Evolutionary conservation across 2,797 vertebrate genomes (phyloP).

Genomic region (Molossus alvarezi): DNA sequence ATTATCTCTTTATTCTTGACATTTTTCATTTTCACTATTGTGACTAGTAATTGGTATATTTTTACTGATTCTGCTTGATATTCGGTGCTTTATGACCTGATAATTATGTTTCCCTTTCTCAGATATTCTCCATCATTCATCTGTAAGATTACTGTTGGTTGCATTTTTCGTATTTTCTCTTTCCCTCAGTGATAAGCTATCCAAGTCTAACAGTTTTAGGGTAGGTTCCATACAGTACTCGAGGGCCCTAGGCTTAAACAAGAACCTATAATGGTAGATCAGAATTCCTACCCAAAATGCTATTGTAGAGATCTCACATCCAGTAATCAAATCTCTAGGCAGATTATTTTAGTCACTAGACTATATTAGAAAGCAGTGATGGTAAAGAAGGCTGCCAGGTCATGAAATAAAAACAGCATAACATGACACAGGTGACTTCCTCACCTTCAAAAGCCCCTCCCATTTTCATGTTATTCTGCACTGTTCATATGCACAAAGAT

Average conservation of each 20-base stretch:
- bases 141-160: background rate
- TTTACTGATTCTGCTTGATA: background rate
- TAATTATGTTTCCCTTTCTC: background rate
- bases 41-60: background rate
- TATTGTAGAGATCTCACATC: background rate
- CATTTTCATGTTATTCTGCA: background rate
- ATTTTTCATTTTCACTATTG: constrained; percentile 1
- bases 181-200: background rate
- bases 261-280: background rate
- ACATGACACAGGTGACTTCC: background rate
- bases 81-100: background rate
- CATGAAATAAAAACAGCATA: background rate
- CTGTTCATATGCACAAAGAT: background rate
- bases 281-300: background rate
- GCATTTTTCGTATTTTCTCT: background rate
- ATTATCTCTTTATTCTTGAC: background rate
- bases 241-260: background rate
- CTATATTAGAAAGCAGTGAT: background rate
- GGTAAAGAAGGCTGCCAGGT: background rate
- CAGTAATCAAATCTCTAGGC: background rate
- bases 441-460: background rate
- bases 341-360: background rate
- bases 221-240: background rate
- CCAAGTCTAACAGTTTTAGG: background rate
- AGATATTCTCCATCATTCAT: background rate